These are phyloP conservation scores for Nerophis ophidion DNA, from an alignment of 2,113 vertebrate genomes.

Conservation along the genomic window DNA sequence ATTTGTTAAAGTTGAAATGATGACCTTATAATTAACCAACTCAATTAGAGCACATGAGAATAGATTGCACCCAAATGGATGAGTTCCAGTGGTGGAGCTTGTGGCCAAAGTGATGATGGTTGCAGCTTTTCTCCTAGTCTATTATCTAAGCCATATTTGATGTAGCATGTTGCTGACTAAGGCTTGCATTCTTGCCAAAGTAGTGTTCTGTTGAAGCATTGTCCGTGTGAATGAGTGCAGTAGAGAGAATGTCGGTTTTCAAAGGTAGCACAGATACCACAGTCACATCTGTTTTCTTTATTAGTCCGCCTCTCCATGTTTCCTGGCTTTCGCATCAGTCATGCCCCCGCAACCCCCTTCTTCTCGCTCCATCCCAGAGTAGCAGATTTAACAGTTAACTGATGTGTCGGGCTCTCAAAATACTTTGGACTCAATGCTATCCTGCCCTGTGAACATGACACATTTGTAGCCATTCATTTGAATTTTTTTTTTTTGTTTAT, in stretches of 20 bases:
- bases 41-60: too few species aligned
- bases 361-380: not conserved
- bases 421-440: conserved; percentile 2
- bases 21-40: too few species aligned
- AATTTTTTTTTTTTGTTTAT: too few species aligned
- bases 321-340: conserved; percentile 31
- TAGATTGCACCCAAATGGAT: too few species aligned
- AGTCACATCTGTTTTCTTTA: conserved; percentile 55
- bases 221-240: not conserved
- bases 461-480: conserved; percentile 21
- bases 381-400: not conserved
- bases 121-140: conserved; percentile 3
- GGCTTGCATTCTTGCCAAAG: conserved; percentile 21
- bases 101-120: conserved; percentile 32
- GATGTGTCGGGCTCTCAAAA: not conserved
- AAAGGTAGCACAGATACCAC: not conserved
- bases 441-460: not conserved
- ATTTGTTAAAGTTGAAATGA: too few species aligned
- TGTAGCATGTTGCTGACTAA: conserved; percentile 5
- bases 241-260: not conserved
- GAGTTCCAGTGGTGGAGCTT: not conserved
- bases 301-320: conserved; percentile 37
- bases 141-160: not conserved
- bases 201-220: not conserved
- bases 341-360: conserved; percentile 15